phyloP scores from a whole-genome alignment of 2,797 vertebrate species.

The Ara ararauna region DNA sequence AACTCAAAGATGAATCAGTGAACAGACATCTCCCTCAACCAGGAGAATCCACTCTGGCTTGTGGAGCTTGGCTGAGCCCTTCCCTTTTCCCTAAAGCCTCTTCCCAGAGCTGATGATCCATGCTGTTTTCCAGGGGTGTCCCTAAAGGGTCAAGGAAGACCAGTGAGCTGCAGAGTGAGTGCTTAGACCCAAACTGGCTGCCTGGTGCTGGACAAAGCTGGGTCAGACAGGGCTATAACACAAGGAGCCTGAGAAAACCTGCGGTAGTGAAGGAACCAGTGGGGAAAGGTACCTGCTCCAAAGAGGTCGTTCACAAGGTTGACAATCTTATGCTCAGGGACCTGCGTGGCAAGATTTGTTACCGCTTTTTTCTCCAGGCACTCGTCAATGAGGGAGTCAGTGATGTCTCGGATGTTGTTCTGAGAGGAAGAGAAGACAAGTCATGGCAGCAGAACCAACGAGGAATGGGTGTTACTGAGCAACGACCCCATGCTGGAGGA shows the following conservation, averaged over 20 bases:
- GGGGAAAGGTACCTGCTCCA: conserved; percentile 73
- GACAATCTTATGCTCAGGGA: conserved; percentile 86
- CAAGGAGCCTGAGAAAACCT: neutral
- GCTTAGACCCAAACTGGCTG: neutral
- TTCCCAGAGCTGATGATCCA: neutral
- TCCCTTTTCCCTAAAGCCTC: neutral
- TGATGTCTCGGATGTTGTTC: conserved; percentile 90
- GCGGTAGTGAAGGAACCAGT: neutral
- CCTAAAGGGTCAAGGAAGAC: neutral
- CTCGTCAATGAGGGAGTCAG: conserved; percentile 87
- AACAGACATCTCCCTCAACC: neutral
- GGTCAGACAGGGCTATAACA: neutral
- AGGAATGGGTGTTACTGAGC: neutral
- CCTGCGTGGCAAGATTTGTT: conserved; percentile 69
- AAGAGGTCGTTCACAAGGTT: conserved; percentile 89
- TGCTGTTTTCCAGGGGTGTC: neutral
- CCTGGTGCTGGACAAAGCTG: neutral
- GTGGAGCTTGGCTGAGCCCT: neutral
- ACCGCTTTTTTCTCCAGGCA: conserved; percentile 82
- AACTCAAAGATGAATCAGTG: neutral
- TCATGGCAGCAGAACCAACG: neutral
- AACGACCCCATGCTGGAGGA: neutral
- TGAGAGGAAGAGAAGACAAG: conserved; percentile 61
- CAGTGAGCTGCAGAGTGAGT: accelerated
- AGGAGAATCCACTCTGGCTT: neutral